Base-by-base conservation (phyloP, 1,140 invertebrate genomes). In the Centruroides sculpturatus region DNA sequence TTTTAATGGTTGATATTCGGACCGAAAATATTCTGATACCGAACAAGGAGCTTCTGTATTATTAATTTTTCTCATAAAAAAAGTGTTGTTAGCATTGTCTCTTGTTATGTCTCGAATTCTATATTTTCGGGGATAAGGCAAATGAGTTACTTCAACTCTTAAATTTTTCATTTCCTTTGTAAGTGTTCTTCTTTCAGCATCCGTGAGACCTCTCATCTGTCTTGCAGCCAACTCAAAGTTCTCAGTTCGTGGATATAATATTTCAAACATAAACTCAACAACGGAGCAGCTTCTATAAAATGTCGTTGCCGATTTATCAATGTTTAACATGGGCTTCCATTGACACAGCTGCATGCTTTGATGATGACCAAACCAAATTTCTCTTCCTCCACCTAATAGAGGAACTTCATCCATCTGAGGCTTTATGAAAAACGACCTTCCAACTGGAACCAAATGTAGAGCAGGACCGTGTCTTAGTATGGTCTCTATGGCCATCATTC, bases 301-400 rank as follows among this genome's bases (percentile, higher is more conserved):
- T 7, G 62, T 58, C 5, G 66, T 66, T 4, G 59, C 61, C 3
- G 64, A 55, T 10, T 59, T 59, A 13, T 67, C 59, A 7, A 66
- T 23, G 48, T 66, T 66, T 1, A 67, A 55, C 53, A 64, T 57
- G 0, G 66, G 64, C 56, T 57, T 62, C 61, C 58, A 65, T 11
- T 63, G 49, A 23, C 66, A 64, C 3, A 66, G 11, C 36, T 56
- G 49, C 41, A 66, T 35, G 47, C 56, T 65, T 11, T 59, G 61
- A 56, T 66, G 57, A 46, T 63, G 62, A 12, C 66, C 66, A 53
- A 63, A 66, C 66, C 66, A 66, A 3, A 65, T 60, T 47, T 66
- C 60, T 46, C 47, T 35, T 34, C 64, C 61, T 4, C 57, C 64
- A 6, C 58, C 59, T 11, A 65, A 49, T 0, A 53, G 5, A 5